Percentiles rank a stretch among this genome's conserved stretches.
These are phyloP conservation scores for Drosophila differens DNA, from an alignment of 2,888 invertebrate genomes.

Conservation along the genomic window DNA sequence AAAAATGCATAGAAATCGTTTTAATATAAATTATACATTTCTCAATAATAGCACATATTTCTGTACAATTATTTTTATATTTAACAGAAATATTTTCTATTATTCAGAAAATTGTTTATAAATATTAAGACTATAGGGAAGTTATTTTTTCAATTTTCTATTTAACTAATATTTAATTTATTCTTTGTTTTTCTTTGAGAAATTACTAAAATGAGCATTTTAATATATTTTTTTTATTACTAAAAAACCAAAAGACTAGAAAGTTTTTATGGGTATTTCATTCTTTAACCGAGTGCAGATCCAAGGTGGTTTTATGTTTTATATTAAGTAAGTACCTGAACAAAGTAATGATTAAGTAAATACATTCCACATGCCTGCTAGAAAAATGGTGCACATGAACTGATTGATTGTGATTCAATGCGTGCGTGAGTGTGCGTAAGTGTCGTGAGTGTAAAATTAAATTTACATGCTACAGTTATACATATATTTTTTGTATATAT, in stretches of 20 bases:
- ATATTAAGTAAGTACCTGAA: not conserved
- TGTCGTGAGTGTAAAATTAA: conserved; percentile 1
- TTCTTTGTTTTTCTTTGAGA: not conserved
- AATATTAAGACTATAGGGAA: not conserved
- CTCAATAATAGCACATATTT: not conserved
- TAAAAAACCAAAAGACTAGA: not conserved
- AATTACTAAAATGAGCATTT: not conserved
- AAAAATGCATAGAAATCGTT: not conserved
- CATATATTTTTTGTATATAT: not conserved
- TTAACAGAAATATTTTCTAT: not conserved
- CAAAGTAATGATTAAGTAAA: not conserved
- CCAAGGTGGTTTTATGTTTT: not conserved
- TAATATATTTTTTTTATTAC: not conserved
- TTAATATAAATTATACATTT: not conserved
- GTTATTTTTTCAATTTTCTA: not conserved
- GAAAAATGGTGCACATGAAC: not conserved
- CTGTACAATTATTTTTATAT: not conserved
- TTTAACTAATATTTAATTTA: not conserved
- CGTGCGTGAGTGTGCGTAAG: not conserved
- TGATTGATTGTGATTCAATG: not conserved
- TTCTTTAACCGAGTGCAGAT: not conserved
- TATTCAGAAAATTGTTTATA: not conserved
- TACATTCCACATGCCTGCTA: not conserved
- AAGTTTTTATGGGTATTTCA: not conserved
- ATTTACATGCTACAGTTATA: conserved; percentile 10